These are phyloP conservation scores for Lepidurus couesii DNA, from an alignment of 1,140 invertebrate species.

Conservation along the genomic window DNA sequence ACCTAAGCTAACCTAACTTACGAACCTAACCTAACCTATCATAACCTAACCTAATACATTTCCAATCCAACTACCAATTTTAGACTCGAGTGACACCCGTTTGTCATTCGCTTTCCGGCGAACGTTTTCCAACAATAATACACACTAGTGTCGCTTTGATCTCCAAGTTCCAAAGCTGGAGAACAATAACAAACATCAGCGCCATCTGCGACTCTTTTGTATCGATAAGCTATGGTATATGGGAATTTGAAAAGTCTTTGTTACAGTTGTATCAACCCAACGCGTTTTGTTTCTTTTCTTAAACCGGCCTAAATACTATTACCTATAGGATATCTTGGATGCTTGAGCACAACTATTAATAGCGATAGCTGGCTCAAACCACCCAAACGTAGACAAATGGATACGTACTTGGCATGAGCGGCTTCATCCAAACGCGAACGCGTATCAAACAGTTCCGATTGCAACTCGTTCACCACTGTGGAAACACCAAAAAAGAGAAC, in stretches of 20 bases:
- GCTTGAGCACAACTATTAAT: background rate
- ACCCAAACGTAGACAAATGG: slow-evolving; percentile 25
- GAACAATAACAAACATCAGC: no score
- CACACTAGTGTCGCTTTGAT: no score
- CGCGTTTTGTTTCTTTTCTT: background rate
- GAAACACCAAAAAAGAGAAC: slow-evolving; percentile 31
- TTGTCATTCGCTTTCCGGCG: no score
- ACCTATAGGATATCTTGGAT: background rate
- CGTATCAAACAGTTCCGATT: slow-evolving; percentile 49
- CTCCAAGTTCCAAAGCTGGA: no score
- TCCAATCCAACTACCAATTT: no score
- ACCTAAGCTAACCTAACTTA: no score
- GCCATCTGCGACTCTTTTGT: no score
- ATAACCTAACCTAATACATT: no score
- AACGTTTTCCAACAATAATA: no score
- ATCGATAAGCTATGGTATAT: no score
- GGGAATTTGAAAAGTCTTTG: background rate
- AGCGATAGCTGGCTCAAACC: slow-evolving; percentile 5
- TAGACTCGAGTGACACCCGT: no score
- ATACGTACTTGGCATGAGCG: slow-evolving; percentile 48
- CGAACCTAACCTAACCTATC: no score
- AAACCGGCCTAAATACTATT: background rate
- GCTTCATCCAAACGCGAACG: slow-evolving; percentile 50
- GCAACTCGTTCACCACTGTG: slow-evolving; percentile 45
- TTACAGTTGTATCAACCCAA: background rate